Base-by-base conservation (phyloP, 2,797 vertebrate genomes). In the Perodicticus potto region DNA sequence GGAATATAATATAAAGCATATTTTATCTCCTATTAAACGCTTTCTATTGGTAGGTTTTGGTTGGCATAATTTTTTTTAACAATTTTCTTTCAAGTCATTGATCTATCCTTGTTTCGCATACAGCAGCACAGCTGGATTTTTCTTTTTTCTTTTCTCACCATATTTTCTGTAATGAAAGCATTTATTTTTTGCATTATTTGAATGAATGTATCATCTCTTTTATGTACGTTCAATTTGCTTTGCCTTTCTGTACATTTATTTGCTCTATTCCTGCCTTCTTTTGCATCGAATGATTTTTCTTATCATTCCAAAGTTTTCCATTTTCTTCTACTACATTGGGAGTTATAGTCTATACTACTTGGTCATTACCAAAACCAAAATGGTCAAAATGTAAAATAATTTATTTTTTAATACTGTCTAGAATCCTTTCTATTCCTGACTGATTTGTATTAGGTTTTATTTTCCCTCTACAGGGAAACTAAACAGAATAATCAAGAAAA, bases 401-500 rank as follows among this genome's bases (percentile, higher is more conserved):
- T 49, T 65, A 32, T 73, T 5, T 69, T 91, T 82, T 40, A 61
- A 78, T 22, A 0, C 3, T 32, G 16, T 65, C 29, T 65, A 7
- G 63, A 65, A 45, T 40, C n/a, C 14, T 89, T 95, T 80, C 40
- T 22, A 20, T 32, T 87, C 29, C 63, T 17, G 10, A 57, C 22
- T 77, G 25, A 10, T 81, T 92, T 83, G 2, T 40, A 65, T 74
- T 86, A 80, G 32, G 16, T 3, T 82, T 95, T 73, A 23, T 74
- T 27, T 73, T 45, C n/a, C 25, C 19, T 13, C 14, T 23, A 59
- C 1, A 49, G 14, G 11, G 49, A 69, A 76, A 19, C 7, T 90
- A 96, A 95, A 53, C 74, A 83, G 61, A 45, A 78, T 22, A 73
- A 77, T 81, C 89, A 87, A 69, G 34, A 32, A 89, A 89, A 95